These are phyloP conservation scores for Falco biarmicus DNA, from an alignment of 2,797 vertebrate species.

Conservation along the genomic window DNA sequence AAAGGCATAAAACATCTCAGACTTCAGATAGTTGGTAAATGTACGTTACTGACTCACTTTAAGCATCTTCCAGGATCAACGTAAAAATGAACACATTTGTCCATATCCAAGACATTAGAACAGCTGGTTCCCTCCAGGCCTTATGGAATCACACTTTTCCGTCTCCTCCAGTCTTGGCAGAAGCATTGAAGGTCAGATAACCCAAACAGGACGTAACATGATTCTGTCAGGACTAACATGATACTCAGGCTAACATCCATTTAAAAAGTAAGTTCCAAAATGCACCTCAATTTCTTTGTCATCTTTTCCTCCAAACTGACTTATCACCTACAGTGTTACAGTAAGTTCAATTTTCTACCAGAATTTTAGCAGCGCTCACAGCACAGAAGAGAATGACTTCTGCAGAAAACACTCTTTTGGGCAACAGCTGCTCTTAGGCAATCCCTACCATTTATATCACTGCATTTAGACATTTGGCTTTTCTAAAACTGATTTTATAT, in stretches of 20 bases:
- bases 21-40: not conserved
- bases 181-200: not conserved
- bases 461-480: not conserved
- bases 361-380: not conserved
- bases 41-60: not conserved
- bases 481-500: not conserved
- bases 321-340: not conserved
- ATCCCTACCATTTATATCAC: not conserved
- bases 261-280: not conserved
- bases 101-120: not conserved
- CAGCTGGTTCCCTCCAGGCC: not conserved
- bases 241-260: not conserved
- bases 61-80: not conserved
- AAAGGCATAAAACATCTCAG: not conserved
- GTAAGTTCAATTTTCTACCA: not conserved
- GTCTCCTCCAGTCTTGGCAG: not conserved
- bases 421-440: not conserved
- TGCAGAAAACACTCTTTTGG: not conserved
- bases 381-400: not conserved
- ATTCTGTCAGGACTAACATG: not conserved
- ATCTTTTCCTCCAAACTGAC: not conserved
- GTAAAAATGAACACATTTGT: not conserved
- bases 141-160: not conserved
- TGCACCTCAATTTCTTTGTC: not conserved
- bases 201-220: not conserved